Evolutionary conservation across 1,140 invertebrate genomes (phyloP).

Genomic region (Drosophila auraria): DNA sequence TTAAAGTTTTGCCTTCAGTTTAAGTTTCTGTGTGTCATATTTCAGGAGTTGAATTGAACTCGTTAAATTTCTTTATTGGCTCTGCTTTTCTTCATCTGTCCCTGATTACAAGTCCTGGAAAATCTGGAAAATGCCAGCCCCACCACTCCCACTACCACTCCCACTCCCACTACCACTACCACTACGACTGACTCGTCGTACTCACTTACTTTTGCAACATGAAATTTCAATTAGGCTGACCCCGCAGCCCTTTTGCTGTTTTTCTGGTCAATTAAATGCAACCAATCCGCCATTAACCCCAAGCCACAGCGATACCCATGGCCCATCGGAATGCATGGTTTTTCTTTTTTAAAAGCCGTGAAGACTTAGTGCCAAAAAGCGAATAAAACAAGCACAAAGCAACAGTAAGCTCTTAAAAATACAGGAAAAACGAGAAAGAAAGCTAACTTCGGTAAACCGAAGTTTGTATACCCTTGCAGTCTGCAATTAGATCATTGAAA

Average conservation of each 20-base stretch:
- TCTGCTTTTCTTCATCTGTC: not conserved
- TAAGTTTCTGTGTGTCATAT: not conserved
- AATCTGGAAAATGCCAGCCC: slow-evolving; percentile 10
- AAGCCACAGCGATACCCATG: not conserved
- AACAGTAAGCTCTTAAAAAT: not conserved
- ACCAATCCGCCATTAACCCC: slow-evolving; percentile 33
- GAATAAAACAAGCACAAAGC: slow-evolving; percentile 3
- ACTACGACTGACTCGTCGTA: slow-evolving; percentile 5
- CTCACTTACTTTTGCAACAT: slow-evolving; percentile 72
- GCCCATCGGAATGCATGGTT: slow-evolving; percentile 6
- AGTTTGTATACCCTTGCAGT: no score
- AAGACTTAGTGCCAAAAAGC: slow-evolving; percentile 14
- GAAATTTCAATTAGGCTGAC: slow-evolving; percentile 80
- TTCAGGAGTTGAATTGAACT: not conserved
- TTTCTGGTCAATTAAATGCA: slow-evolving; percentile 82
- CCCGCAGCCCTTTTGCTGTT: slow-evolving; percentile 67
- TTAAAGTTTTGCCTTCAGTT: not conserved
- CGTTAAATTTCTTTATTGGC: slow-evolving; percentile 11
- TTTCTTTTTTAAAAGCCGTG: slow-evolving; percentile 12
- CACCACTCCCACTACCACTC: no score
- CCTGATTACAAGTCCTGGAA: slow-evolving; percentile 44
- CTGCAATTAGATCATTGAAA: no score
- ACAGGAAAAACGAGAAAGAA: no score
- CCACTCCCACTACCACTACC: no score
- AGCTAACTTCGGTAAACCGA: no score